Evolutionary conservation across 2,888 invertebrate species (phyloP).

Genomic region (Plagiodera versicolora): DNA sequence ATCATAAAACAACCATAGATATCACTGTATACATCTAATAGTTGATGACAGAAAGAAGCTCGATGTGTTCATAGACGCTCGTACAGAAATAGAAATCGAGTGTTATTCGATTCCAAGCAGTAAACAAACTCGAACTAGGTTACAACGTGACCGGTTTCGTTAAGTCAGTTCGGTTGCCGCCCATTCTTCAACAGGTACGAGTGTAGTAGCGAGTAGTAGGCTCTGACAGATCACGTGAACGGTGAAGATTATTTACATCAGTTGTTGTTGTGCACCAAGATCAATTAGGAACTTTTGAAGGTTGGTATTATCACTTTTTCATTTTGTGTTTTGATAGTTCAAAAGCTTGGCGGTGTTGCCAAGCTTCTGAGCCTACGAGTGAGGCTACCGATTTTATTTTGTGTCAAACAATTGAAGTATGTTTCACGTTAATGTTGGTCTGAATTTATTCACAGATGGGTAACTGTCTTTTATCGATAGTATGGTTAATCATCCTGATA

Average conservation of each 20-base stretch:
- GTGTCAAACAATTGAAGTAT: too few species aligned
- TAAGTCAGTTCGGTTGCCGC: constrained; percentile 19
- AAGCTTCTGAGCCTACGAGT: too few species aligned
- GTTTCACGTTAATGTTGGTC: too few species aligned
- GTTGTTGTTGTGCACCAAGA: constrained; percentile 4
- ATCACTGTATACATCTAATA: too few species aligned
- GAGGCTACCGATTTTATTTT: too few species aligned
- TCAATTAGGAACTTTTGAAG: constrained; percentile 4
- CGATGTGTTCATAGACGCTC: not conserved
- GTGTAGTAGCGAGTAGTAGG: not conserved
- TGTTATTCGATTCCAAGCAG: not conserved
- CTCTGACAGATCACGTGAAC: constrained; percentile 21
- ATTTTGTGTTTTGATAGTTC: too few species aligned
- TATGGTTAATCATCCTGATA: constrained; percentile 73
- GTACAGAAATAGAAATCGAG: constrained; percentile 7
- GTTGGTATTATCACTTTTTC: constrained; percentile 8
- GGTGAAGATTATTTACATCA: constrained; percentile 6
- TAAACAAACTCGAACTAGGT: not conserved
- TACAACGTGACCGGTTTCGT: not conserved
- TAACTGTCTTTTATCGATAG: constrained; percentile 67
- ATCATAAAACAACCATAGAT: too few species aligned
- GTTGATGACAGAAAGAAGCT: too few species aligned
- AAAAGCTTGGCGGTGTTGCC: too few species aligned
- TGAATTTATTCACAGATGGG: constrained; percentile 59
- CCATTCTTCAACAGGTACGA: constrained; percentile 15